Percentiles rank a stretch among this genome's conserved stretches.
These are phyloP conservation scores for Buphagus erythrorhynchus DNA, from an alignment of 2,797 vertebrate species.

Conservation along the genomic window DNA sequence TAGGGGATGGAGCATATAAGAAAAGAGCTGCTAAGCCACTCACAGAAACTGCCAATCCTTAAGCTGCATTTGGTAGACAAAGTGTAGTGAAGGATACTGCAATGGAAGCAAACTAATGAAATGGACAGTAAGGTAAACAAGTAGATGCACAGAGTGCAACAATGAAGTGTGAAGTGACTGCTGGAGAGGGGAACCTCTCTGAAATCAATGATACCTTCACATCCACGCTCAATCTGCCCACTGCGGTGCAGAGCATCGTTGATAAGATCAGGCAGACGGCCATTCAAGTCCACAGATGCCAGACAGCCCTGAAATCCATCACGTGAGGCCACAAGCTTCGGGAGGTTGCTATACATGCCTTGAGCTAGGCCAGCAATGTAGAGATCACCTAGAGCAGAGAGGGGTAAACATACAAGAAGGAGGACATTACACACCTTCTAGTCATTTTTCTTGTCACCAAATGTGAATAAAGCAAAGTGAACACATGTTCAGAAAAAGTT, in stretches of 20 bases:
- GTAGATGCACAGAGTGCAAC: background rate
- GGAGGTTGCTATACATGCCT: constrained; percentile 92
- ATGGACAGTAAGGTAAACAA: background rate
- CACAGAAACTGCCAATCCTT: background rate
- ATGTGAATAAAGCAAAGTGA: background rate
- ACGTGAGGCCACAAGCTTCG: constrained; percentile 93
- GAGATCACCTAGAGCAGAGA: constrained; percentile 85
- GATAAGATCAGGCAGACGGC: constrained; percentile 95
- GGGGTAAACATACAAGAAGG: background rate
- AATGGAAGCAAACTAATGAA: background rate
- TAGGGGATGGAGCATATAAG: background rate
- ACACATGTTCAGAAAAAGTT: background rate
- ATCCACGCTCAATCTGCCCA: constrained; percentile 98
- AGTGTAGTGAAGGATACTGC: background rate
- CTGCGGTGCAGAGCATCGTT: constrained; percentile 93
- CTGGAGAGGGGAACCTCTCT: constrained; percentile 60
- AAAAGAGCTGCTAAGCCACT: background rate
- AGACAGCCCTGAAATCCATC: constrained; percentile 98
- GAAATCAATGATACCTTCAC: constrained; percentile 90
- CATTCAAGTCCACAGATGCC: constrained; percentile 96
- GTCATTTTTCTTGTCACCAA: background rate
- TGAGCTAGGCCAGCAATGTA: constrained; percentile 95
- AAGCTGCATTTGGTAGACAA: background rate
- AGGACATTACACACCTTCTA: background rate
- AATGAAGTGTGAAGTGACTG: background rate